These are phyloP conservation scores for Cirrhinus mrigala DNA, from an alignment of 2,797 vertebrate genomes.

Conservation along the genomic window DNA sequence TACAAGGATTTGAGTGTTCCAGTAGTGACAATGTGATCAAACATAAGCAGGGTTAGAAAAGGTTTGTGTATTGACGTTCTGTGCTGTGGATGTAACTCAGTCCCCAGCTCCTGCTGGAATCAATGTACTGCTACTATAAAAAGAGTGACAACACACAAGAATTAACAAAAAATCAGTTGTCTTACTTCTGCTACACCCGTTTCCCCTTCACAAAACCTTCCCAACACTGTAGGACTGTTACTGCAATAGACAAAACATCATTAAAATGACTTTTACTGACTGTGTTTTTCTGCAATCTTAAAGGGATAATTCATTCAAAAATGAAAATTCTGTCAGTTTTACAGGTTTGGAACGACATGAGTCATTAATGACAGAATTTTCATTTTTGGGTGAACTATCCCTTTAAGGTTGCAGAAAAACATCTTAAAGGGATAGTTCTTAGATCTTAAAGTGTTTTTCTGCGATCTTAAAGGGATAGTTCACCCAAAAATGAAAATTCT, in stretches of 20 bases:
- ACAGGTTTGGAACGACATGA: too few relatives aligned
- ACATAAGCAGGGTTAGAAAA: neutral
- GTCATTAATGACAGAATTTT: too few relatives aligned
- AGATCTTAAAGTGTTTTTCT: too few relatives aligned
- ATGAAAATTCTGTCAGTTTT: too few relatives aligned
- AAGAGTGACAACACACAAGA: slow-evolving; percentile 53
- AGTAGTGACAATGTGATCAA: slow-evolving; percentile 2
- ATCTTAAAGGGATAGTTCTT: too few relatives aligned
- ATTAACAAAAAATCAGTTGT: slow-evolving; percentile 45
- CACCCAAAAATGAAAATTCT: too few relatives aligned
- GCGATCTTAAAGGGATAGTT: too few relatives aligned
- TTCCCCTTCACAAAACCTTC: neutral
- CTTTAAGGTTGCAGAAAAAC: too few relatives aligned
- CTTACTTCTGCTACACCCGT: neutral
- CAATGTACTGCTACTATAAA: slow-evolving; percentile 41
- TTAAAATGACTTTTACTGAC: neutral
- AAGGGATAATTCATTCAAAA: too few relatives aligned
- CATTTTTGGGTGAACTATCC: too few relatives aligned
- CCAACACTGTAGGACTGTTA: neutral
- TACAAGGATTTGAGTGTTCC: neutral
- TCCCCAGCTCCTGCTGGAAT: slow-evolving; percentile 34
- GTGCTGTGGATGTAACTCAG: slow-evolving; percentile 5
- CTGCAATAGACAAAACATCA: neutral
- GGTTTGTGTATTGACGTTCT: slow-evolving; percentile 14
- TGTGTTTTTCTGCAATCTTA: neutral